Evolutionary conservation across 2,888 invertebrate genomes (phyloP).

Genomic region (Troglohyphantes excavatus): DNA sequence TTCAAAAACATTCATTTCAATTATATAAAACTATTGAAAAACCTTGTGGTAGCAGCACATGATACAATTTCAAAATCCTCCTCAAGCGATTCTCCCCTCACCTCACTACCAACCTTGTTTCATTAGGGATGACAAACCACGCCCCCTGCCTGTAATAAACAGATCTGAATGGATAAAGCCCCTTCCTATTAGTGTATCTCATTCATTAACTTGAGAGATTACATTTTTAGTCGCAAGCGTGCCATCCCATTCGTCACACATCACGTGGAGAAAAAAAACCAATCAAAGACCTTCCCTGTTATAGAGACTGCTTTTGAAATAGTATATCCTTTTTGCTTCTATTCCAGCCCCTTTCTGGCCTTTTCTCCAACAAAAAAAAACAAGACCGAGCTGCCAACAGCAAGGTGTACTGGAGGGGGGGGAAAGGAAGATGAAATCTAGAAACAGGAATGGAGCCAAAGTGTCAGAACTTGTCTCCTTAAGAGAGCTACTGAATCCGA

Average conservation of each 20-base stretch:
- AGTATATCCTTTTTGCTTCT: not conserved
- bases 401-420: slow-evolving; percentile 1
- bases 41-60: too few relatives aligned
- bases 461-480: slow-evolving; percentile 38
- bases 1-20: too few relatives aligned
- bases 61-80: not conserved
- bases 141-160: not conserved
- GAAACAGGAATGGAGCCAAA: slow-evolving; percentile 40
- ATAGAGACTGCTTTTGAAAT: slow-evolving; percentile 7
- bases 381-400: not conserved
- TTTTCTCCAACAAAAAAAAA: not conserved
- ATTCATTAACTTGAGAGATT: not conserved
- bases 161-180: not conserved
- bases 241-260: slow-evolving; percentile 18
- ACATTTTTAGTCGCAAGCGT: slow-evolving; percentile 25
- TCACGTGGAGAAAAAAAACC: not conserved
- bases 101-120: not conserved
- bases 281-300: slow-evolving; percentile 33
- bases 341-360: not conserved
- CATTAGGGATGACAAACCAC: not conserved
- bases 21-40: too few relatives aligned
- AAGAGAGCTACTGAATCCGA: slow-evolving; percentile 7
- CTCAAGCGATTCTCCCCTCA: not conserved
- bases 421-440: not conserved
- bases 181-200: not conserved